These are phyloP conservation scores for Psophia crepitans DNA, from an alignment of 2,113 vertebrate species.

Conservation along the genomic window DNA sequence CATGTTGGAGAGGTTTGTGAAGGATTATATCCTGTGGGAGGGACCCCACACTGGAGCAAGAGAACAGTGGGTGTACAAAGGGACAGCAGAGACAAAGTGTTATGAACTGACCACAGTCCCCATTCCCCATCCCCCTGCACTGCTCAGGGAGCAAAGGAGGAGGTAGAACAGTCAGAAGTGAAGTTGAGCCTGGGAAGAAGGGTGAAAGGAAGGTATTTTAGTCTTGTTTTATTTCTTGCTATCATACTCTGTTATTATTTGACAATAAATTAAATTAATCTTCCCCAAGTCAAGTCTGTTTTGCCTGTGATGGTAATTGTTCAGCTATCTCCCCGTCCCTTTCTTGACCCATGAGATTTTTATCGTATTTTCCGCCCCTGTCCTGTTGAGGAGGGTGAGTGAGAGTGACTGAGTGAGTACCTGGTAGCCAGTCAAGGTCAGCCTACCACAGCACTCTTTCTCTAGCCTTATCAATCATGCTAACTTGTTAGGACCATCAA, in stretches of 20 bases:
- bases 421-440: not conserved
- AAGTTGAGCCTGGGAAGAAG: not conserved
- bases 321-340: not conserved
- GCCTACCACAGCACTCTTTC: not conserved
- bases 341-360: not conserved
- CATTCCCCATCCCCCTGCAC: not conserved
- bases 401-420: not conserved
- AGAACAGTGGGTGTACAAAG: not conserved
- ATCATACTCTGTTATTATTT: not conserved
- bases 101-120: not conserved
- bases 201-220: accelerated
- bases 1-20: not conserved
- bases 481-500: not conserved
- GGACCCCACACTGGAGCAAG: accelerated
- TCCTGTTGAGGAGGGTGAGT: not conserved
- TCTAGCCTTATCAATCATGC: not conserved
- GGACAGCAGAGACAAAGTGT: not conserved
- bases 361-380: not conserved
- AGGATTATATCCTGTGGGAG: not conserved
- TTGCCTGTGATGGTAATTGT: not conserved
- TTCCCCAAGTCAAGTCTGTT: not conserved
- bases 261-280: not conserved
- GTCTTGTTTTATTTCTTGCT: not conserved
- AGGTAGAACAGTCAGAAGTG: not conserved
- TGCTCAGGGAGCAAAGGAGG: not conserved